phyloP scores from a whole-genome alignment of 2,797 vertebrate genomes.

The Scarus forsteni region DNA sequence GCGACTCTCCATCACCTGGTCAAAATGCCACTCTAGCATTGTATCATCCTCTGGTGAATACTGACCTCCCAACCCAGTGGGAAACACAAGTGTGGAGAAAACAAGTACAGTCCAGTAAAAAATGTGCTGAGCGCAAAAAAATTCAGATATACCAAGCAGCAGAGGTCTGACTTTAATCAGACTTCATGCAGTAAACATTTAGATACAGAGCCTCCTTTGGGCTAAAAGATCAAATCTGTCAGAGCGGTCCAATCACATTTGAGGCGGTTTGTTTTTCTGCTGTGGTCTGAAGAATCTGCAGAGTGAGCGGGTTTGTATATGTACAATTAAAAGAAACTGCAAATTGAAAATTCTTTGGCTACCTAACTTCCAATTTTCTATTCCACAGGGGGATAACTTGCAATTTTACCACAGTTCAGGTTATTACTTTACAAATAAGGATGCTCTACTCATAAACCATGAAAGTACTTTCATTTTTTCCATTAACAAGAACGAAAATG shows the following conservation, averaged over 20 bases:
- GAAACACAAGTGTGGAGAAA: slow-evolving; percentile 32
- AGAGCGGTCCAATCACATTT: slow-evolving; percentile 64
- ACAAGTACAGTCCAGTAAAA: slow-evolving; percentile 52
- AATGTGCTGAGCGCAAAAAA: slow-evolving; percentile 58
- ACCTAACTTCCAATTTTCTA: slow-evolving; percentile 27
- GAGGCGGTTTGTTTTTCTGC: slow-evolving; percentile 50
- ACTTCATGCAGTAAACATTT: slow-evolving; percentile 34
- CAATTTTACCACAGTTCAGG: slow-evolving; percentile 37
- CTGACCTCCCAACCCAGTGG: slow-evolving; percentile 47
- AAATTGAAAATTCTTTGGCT: slow-evolving; percentile 73
- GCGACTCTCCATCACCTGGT: slow-evolving; percentile 39
- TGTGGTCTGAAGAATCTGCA: slow-evolving; percentile 56
- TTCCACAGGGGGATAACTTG: slow-evolving; percentile 22
- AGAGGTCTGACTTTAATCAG: slow-evolving; percentile 19
- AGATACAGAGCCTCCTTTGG: slow-evolving; percentile 83
- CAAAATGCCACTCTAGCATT: slow-evolving; percentile 52
- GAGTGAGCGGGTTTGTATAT: slow-evolving; percentile 70
- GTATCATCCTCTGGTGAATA: slow-evolving; percentile 59
- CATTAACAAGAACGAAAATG: slow-evolving; percentile 47
- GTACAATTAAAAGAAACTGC: slow-evolving; percentile 53
- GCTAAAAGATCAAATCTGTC: slow-evolving; percentile 79
- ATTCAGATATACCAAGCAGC: slow-evolving; percentile 62
- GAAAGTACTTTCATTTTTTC: slow-evolving; percentile 45
- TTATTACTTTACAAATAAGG: slow-evolving; percentile 24
- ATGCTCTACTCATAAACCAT: slow-evolving; percentile 40